Evolutionary conservation across 2,888 invertebrate genomes (phyloP).

Genomic region (Entomobrya multifasciata): DNA sequence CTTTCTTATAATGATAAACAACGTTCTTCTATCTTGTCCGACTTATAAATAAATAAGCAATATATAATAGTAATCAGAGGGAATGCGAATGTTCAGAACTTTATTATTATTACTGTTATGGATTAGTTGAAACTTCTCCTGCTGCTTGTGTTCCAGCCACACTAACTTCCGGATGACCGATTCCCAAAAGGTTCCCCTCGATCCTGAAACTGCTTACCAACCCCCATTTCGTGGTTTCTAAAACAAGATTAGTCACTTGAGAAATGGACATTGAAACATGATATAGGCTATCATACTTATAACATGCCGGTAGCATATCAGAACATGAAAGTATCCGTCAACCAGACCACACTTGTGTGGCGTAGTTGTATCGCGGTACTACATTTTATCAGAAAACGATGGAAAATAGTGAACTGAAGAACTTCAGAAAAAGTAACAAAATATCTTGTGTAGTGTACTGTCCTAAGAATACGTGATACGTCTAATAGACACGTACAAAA

Average conservation of each 20-base stretch:
- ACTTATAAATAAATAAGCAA: too few relatives aligned
- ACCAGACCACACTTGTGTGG: background rate
- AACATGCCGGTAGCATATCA: too few relatives aligned
- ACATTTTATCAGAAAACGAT: too few relatives aligned
- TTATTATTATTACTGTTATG: constrained; percentile 17
- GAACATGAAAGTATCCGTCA: too few relatives aligned
- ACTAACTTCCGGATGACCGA: constrained; percentile 54
- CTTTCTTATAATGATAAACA: too few relatives aligned
- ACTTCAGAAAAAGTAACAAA: background rate
- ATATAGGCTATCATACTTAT: constrained; percentile 51
- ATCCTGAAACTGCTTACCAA: constrained; percentile 20
- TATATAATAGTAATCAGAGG: too few relatives aligned
- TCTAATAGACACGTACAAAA: background rate
- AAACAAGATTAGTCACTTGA: constrained; percentile 72
- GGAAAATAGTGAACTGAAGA: background rate
- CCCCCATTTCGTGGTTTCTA: constrained; percentile 53
- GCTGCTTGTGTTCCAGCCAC: background rate
- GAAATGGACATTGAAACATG: constrained; percentile 61
- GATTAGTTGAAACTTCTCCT: constrained; percentile 8
- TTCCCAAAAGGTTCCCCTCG: constrained; percentile 35
- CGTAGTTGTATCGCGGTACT: too few relatives aligned
- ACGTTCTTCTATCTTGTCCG: too few relatives aligned
- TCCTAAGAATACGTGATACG: background rate
- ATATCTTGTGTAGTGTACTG: background rate
- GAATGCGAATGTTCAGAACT: background rate